These are phyloP conservation scores for Papilio protenor DNA, from an alignment of 2,888 invertebrate genomes.

Conservation along the genomic window DNA sequence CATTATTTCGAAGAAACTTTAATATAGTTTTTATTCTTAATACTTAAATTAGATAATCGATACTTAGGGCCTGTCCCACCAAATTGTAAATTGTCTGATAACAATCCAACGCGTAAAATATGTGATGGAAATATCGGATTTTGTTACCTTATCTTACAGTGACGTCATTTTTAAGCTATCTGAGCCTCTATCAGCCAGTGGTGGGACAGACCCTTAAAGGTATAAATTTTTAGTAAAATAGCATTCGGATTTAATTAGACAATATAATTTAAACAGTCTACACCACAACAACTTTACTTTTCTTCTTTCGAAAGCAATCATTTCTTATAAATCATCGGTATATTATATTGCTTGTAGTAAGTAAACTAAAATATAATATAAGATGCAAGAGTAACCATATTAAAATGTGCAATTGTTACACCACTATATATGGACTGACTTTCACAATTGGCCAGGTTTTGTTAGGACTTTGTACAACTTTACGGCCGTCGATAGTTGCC, in stretches of 20 bases:
- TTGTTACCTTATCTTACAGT: no score
- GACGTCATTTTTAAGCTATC: no score
- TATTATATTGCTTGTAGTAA: background rate
- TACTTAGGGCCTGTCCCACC: no score
- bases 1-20: constrained; percentile 28
- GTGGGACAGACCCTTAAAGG: no score
- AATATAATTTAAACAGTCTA: background rate
- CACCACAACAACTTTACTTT: background rate
- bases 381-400: background rate
- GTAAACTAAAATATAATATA: background rate
- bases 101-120: no score
- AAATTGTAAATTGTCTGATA: no score
- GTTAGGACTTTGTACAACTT: constrained; percentile 66
- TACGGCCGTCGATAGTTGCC: constrained; percentile 77
- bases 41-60: constrained; percentile 41
- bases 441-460: constrained; percentile 56
- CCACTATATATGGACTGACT: constrained; percentile 32
- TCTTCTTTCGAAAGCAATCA: background rate
- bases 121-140: no score
- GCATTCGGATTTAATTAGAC: background rate
- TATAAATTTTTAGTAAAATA: background rate
- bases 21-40: constrained; percentile 44
- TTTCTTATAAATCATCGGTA: background rate
- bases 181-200: no score
- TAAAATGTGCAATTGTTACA: constrained; percentile 20